Evolutionary conservation across 2,113 vertebrate genomes (phyloP).

Genomic region (Myrmecophaga tridactyla): DNA sequence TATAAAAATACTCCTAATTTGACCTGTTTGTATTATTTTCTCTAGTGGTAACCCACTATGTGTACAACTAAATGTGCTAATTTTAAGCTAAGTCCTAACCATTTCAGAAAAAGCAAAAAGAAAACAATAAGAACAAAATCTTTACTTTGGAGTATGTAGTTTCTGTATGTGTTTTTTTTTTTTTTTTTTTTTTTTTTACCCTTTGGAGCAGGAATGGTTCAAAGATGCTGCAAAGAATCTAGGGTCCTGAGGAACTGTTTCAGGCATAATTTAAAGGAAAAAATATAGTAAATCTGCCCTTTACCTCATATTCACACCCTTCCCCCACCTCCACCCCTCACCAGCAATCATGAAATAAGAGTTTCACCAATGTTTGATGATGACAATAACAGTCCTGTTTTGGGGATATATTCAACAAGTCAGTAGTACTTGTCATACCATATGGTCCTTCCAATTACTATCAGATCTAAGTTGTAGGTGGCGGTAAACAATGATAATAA

Average conservation of each 20-base stretch:
- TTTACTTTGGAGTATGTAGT: neutral
- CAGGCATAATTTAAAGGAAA: neutral
- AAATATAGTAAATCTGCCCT: neutral
- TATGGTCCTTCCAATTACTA: neutral
- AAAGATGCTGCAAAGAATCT: neutral
- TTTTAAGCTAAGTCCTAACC: neutral
- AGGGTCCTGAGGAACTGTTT: neutral
- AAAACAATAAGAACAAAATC: neutral
- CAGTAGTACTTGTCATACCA: neutral
- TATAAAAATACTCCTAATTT: neutral
- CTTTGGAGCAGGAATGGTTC: neutral
- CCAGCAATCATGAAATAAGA: neutral
- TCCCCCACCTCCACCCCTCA: too few relatives aligned
- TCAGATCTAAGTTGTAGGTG: neutral
- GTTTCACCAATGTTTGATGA: neutral
- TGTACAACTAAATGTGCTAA: neutral
- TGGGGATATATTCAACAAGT: neutral
- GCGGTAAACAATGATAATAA: neutral
- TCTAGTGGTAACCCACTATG: neutral
- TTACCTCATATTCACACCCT: neutral
- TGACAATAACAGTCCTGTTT: neutral
- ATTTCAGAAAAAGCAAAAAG: neutral
- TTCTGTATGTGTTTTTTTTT: neutral
- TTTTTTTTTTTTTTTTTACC: neutral
- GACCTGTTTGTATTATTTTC: neutral